Percentiles rank a stretch among this genome's conserved stretches.
These are phyloP conservation scores for Marcusenius ussheri DNA, from an alignment of 2,113 vertebrate species.

Conservation along the genomic window DNA sequence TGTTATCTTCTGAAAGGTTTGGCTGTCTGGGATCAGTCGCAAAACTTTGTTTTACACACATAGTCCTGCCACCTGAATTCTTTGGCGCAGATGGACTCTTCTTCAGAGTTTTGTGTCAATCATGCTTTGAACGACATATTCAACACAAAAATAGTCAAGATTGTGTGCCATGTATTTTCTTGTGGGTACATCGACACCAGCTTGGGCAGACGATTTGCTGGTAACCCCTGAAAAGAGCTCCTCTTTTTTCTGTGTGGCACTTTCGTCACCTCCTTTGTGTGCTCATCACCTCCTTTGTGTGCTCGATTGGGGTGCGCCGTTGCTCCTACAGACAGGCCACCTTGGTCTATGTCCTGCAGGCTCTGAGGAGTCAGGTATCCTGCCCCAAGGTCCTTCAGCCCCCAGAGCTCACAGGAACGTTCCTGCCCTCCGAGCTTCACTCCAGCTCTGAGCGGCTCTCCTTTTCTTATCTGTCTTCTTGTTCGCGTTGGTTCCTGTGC, in stretches of 20 bases:
- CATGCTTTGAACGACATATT: not conserved
- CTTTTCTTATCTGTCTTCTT: not conserved
- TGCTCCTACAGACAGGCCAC: not conserved
- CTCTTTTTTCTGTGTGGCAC: not conserved
- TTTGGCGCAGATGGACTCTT: not conserved
- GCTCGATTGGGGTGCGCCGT: not conserved
- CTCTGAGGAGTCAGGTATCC: not conserved
- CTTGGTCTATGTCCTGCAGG: not conserved
- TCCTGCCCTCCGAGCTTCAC: not conserved
- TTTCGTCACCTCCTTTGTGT: not conserved
- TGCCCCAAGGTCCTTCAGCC: not conserved
- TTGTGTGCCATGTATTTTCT: not conserved
- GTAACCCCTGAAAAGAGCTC: not conserved
- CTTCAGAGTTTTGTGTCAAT: not conserved
- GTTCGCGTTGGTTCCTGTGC: not conserved
- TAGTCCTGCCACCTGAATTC: not conserved
- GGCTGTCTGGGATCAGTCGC: not conserved
- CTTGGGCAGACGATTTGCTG: not conserved
- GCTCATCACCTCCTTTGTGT: not conserved
- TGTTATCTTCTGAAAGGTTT: not conserved
- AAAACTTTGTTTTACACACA: not conserved
- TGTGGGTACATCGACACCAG: not conserved
- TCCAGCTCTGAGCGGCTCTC: not conserved
- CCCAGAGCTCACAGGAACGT: not conserved
- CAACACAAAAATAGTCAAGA: not conserved